These are phyloP conservation scores for Plestiodon gilberti DNA, from an alignment of 2,113 vertebrate species.

Conservation along the genomic window DNA sequence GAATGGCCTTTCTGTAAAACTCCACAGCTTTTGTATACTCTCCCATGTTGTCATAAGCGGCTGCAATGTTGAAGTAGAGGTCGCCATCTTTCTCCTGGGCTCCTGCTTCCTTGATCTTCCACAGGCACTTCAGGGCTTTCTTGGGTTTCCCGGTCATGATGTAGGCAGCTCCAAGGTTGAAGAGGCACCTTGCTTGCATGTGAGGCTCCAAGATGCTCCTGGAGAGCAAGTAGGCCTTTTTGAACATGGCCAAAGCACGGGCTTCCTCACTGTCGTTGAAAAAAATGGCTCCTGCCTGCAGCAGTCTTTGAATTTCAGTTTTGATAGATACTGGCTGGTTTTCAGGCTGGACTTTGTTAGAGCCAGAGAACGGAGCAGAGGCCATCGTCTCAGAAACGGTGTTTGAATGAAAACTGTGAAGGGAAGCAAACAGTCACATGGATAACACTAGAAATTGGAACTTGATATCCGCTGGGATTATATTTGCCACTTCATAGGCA, in stretches of 20 bases:
- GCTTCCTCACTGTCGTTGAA: conserved; percentile 12
- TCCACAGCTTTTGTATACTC: conserved; percentile 23
- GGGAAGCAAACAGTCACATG: not conserved
- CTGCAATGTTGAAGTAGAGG: conserved; percentile 30
- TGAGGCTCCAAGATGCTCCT: not conserved
- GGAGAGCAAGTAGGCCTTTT: conserved; percentile 13
- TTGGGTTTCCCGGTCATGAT: conserved; percentile 5
- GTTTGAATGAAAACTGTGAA: not conserved
- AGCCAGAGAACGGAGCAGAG: not conserved
- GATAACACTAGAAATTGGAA: too few species aligned
- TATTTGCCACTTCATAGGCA: too few species aligned
- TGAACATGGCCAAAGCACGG: not conserved
- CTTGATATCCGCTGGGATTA: too few species aligned
- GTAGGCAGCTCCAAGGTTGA: not conserved
- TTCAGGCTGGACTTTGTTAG: not conserved
- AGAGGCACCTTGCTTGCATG: not conserved
- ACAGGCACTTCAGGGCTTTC: conserved; percentile 1
- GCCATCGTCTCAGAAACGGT: not conserved
- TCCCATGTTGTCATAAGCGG: conserved; percentile 16
- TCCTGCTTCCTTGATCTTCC: conserved; percentile 6
- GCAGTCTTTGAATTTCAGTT: not conserved
- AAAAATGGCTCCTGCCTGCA: not conserved
- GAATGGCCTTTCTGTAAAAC: conserved; percentile 28
- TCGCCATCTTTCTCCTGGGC: not conserved
- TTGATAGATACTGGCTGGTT: not conserved